Conservation (phyloP, 2,113 vertebrate genomes). For the Ahaetulla prasina region DNA sequence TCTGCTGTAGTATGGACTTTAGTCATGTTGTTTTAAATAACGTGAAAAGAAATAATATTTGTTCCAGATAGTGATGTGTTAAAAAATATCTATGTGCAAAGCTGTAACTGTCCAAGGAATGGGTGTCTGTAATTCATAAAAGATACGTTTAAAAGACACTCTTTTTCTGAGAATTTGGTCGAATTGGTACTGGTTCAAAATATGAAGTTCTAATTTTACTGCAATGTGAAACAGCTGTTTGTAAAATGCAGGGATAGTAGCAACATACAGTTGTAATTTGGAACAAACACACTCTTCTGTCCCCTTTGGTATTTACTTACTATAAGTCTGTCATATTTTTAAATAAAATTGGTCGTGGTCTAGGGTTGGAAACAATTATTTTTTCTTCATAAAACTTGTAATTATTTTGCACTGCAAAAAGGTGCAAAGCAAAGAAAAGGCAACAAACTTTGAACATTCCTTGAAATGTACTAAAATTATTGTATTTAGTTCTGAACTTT, state of each 20-base stretch:
- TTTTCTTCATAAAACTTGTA: neutral
- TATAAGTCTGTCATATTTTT: neutral
- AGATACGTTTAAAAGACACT: neutral
- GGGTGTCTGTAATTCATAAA: neutral
- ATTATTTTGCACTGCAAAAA: neutral
- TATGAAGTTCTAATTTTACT: neutral
- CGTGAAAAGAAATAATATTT: neutral
- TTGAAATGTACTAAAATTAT: slow-evolving; percentile 26
- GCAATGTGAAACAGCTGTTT: neutral
- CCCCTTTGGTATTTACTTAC: neutral
- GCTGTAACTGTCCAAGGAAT: neutral
- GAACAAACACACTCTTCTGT: neutral
- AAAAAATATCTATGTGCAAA: neutral
- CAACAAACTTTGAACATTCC: neutral
- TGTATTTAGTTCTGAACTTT: neutral
- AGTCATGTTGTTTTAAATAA: slow-evolving; percentile 11
- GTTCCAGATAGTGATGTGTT: neutral
- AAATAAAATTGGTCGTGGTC: neutral
- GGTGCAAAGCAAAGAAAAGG: neutral
- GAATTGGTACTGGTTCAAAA: neutral
- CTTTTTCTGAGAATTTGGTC: neutral
- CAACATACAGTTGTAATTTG: neutral
- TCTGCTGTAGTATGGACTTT: slow-evolving; percentile 11
- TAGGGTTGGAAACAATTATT: neutral
- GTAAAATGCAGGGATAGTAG: neutral